phyloP scores from a whole-genome alignment of 1,140 invertebrate species.

The Bathynomus jamesi region DNA sequence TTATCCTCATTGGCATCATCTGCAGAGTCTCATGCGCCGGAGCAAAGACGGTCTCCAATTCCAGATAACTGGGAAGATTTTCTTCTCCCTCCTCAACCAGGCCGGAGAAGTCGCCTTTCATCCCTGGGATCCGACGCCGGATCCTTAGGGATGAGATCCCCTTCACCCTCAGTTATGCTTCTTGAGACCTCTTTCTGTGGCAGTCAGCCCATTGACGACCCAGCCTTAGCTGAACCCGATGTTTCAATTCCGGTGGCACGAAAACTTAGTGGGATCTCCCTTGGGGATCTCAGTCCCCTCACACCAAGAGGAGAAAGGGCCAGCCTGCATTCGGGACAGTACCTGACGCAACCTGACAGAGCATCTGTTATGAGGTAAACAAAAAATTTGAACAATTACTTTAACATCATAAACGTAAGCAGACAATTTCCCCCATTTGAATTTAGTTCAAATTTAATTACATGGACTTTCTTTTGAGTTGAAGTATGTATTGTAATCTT shows the following conservation, averaged over 20 bases:
- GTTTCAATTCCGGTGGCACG: slow-evolving; percentile 33
- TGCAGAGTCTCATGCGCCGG: slow-evolving; percentile 3
- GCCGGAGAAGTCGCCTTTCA: slow-evolving; percentile 31
- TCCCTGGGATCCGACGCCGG: slow-evolving; percentile 35
- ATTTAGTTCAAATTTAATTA: no score
- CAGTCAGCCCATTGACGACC: slow-evolving; percentile 34
- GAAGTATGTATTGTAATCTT: no score
- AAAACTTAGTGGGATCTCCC: slow-evolving; percentile 34
- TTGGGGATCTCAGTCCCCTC: slow-evolving; percentile 32
- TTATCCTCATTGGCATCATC: slow-evolving; percentile 17
- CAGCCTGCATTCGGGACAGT: slow-evolving; percentile 8
- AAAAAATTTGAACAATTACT: no score
- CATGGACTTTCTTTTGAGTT: no score
- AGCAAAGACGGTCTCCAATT: slow-evolving; percentile 27
- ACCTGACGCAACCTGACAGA: slow-evolving; percentile 21
- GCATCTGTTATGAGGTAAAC: slow-evolving; percentile 33
- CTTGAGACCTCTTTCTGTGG: slow-evolving; percentile 37
- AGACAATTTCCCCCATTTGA: no score
- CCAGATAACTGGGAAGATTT: slow-evolving; percentile 37
- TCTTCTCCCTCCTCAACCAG: slow-evolving; percentile 32
- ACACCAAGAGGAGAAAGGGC: slow-evolving; percentile 7
- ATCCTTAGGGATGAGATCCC: slow-evolving; percentile 27
- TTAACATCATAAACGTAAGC: no score
- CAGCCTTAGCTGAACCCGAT: slow-evolving; percentile 30
- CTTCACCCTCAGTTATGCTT: slow-evolving; percentile 33